phyloP scores from a whole-genome alignment of 2,888 invertebrate genomes.

The Odontocolon sp. region DNA sequence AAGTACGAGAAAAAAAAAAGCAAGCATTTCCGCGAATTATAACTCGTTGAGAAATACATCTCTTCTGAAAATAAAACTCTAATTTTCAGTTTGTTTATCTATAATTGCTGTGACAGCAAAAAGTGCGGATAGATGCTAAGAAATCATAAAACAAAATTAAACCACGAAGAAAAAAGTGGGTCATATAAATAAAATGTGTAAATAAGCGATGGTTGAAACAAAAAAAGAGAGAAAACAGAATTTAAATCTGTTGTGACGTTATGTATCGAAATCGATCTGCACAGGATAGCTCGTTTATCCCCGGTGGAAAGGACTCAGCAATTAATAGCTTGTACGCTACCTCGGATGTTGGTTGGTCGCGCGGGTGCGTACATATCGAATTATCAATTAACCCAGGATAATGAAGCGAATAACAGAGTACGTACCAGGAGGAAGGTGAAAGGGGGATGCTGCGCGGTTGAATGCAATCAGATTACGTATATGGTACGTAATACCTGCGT shows the following conservation, averaged over 20 bases:
- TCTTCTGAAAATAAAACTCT: too few species aligned
- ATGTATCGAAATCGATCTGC: not conserved
- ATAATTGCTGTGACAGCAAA: too few species aligned
- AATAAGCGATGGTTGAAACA: not conserved
- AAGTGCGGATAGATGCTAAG: too few species aligned
- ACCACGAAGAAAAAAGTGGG: too few species aligned
- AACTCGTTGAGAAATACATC: too few species aligned
- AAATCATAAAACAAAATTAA: too few species aligned
- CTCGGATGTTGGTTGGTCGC: not conserved
- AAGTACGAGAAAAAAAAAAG: too few species aligned
- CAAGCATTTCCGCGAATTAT: too few species aligned
- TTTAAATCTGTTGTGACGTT: not conserved
- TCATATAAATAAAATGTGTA: too few species aligned
- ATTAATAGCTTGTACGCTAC: not conserved
- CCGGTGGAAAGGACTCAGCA: not conserved
- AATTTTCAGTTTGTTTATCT: too few species aligned
- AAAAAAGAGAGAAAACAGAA: not conserved
- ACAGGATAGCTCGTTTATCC: not conserved
- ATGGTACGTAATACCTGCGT: constrained; percentile 60
- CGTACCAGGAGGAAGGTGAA: not conserved
- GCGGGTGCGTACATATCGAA: constrained; percentile 54
- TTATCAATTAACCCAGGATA: constrained; percentile 69
- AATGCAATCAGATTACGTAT: constrained; percentile 64
- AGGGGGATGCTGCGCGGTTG: constrained; percentile 26
- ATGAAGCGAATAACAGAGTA: constrained; percentile 66